Percentiles rank a stretch among this genome's conserved stretches.
These are phyloP conservation scores for Nomada ruficornis DNA, from an alignment of 2,888 invertebrate species.

Conservation along the genomic window DNA sequence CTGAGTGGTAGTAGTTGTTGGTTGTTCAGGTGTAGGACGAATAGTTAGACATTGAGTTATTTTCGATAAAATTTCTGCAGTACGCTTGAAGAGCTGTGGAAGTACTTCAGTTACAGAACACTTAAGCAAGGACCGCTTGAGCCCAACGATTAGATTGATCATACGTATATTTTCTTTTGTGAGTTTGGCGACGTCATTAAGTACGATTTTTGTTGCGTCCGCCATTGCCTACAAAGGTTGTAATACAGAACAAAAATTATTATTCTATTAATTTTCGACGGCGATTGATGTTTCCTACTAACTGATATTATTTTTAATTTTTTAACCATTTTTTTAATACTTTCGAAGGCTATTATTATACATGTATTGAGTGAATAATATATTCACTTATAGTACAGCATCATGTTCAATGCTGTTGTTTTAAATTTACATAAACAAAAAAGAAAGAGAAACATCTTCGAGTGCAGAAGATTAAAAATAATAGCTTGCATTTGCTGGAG, in stretches of 20 bases:
- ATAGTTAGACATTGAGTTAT: neutral
- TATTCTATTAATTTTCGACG: neutral
- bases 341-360: no score
- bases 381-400: no score
- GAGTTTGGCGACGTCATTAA: neutral
- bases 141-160: neutral
- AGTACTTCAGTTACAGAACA: neutral
- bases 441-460: no score
- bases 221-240: neutral
- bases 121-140: fast-evolving
- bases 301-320: neutral
- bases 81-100: neutral
- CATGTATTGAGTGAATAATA: no score
- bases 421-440: no score
- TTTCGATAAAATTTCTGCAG: neutral
- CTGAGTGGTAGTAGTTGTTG: no score
- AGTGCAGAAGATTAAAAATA: no score
- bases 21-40: no score
- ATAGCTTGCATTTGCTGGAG: no score
- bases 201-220: neutral
- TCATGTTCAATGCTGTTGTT: no score
- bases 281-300: neutral
- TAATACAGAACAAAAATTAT: neutral
- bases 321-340: neutral
- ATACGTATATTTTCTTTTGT: neutral